Evolutionary conservation across 2,113 vertebrate genomes (phyloP).

Genomic region (Orthochromis malagaraziensis): DNA sequence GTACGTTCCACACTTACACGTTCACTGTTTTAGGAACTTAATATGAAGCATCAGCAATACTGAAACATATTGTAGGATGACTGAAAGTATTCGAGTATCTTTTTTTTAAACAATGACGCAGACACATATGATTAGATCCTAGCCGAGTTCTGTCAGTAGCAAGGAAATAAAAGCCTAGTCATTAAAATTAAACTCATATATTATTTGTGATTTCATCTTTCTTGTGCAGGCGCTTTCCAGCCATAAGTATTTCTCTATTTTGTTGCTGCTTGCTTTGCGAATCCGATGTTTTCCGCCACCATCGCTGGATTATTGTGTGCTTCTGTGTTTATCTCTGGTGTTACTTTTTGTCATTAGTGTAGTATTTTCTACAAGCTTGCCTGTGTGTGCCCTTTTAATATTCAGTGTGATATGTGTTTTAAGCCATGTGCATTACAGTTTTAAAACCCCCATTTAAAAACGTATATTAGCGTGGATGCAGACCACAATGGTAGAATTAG

Average conservation of each 20-base stretch:
- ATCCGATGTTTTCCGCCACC: not conserved
- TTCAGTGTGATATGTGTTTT: not conserved
- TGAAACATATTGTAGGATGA: not conserved
- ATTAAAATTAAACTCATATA: not conserved
- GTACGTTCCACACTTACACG: not conserved
- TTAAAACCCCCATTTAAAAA: not conserved
- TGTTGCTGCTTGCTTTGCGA: not conserved
- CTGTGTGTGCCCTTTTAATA: not conserved
- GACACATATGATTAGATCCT: not conserved
- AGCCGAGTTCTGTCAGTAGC: not conserved
- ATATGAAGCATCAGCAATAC: not conserved
- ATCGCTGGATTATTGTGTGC: not conserved
- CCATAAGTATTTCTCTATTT: not conserved
- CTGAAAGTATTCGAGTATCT: not conserved
- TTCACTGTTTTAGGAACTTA: not conserved
- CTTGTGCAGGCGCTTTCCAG: not conserved
- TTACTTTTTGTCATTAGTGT: not conserved
- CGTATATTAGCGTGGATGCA: not conserved
- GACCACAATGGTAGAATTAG: not conserved
- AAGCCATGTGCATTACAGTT: not conserved
- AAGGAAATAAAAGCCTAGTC: not conserved
- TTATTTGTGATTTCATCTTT: not conserved
- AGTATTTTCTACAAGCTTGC: not conserved
- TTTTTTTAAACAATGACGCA: not conserved
- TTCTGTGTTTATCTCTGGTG: not conserved